Evolutionary conservation across 2,888 invertebrate species (phyloP), one percentile per base, ranked within the genome.

Genomic region (Euclidia mi): DNA sequence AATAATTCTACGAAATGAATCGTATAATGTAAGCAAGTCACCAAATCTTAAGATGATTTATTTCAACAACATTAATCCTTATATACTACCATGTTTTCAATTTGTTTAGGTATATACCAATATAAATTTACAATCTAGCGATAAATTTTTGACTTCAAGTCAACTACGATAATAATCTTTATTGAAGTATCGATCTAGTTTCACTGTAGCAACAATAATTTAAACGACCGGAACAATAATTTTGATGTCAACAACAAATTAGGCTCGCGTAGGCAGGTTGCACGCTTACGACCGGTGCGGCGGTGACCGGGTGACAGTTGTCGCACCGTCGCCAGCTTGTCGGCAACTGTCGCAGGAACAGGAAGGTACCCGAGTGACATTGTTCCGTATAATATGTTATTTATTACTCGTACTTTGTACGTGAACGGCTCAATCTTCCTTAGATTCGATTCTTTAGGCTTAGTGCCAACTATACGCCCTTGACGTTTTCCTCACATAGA

Each of bases 321-420:
- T 17, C 46, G 41, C 46, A n/a, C 35, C 42, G 57, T 38, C 55
- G 56, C 41, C 42, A 43, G 60, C 43, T 12, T 49, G 72, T 42
- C 66, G 49, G 49, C 35, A 25, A 35, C 55, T 56, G 53, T 35
- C 53, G 34, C 58, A 55, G 51, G 45, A 44, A 17, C 65, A 64
- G 74, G 67, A 74, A 72, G 69, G 49, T 48, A 43, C 40, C 3
- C 44, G n/a, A 18, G 45, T 52, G 69, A 76, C 76, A 64, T 46
- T 53, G 43, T 78, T 78, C 78, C 78, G 76, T 56, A 64, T 60
- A n/a, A n/a, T n/a, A 44, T 20, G 51, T 66, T 63, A 76, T 73
- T 73, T 75, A 70, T 69, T 71, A 49, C 56, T 43, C 40, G 46
- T 57, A 48, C 49, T 11, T 10, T 14, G 10, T 40, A 3, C 11